Conservation (phyloP, 1,140 invertebrate species). For the Lanistes nyassanus region DNA sequence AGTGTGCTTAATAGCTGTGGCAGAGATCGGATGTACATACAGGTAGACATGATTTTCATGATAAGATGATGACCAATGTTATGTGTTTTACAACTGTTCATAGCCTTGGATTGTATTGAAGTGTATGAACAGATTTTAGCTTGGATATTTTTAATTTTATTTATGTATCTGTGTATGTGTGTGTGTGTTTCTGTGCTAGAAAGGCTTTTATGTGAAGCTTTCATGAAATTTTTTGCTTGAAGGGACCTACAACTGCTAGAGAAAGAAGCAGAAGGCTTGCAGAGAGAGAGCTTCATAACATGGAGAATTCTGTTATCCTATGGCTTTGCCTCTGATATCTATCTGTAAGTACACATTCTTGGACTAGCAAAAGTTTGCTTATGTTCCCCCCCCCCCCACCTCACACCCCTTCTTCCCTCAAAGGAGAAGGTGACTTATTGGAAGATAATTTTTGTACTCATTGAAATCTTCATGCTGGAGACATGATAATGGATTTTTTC, state of each 20-base stretch:
- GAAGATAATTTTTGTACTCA: too few species aligned
- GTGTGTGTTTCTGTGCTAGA: not conserved
- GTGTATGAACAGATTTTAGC: too few species aligned
- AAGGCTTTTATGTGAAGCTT: not conserved
- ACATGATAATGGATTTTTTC: not conserved
- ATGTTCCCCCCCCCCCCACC: not conserved
- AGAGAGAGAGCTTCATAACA: conserved; percentile 64
- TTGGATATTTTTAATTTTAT: not conserved
- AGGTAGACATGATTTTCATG: not conserved
- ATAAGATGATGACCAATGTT: not conserved
- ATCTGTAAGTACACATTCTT: conserved; percentile 44
- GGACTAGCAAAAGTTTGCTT: not conserved
- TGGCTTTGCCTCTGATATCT: conserved; percentile 62
- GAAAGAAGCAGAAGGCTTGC: conserved; percentile 58
- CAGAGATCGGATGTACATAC: too few species aligned
- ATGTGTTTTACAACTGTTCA: conserved; percentile 25
- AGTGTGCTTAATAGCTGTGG: too few species aligned
- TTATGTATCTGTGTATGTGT: too few species aligned
- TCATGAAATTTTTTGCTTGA: conserved; percentile 3
- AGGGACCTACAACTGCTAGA: conserved; percentile 58
- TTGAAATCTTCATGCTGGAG: too few species aligned
- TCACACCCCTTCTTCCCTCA: not conserved
- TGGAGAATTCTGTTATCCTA: conserved; percentile 68
- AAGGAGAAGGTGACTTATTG: too few species aligned
- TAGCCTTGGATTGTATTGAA: conserved; percentile 1